Conservation (phyloP, 2,888 invertebrate species). For the Nemotelus pantherinus region DNA sequence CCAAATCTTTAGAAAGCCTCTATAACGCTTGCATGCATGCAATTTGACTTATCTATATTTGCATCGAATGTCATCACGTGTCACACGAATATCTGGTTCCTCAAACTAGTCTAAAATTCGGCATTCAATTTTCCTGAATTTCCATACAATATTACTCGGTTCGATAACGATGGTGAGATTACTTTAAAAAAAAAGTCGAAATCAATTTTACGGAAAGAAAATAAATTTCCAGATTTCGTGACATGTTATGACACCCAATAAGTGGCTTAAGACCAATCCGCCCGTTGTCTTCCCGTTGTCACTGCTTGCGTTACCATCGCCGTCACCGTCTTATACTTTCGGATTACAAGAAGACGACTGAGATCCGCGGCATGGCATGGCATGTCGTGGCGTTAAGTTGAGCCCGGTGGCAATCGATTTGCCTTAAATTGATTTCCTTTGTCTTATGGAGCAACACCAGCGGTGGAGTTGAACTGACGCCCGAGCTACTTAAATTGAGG, state of each 20-base stretch:
- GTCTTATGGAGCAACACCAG: neutral
- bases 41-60: neutral
- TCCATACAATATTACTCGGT: neutral
- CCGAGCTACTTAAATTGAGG: neutral
- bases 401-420: constrained; percentile 38
- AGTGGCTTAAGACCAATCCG: constrained; percentile 37
- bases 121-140: constrained; percentile 1
- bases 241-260: constrained; percentile 41
- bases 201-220: constrained; percentile 24
- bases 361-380: neutral
- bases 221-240: constrained; percentile 39
- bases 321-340: neutral
- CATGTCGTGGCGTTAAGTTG: neutral
- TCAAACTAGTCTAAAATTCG: constrained; percentile 8
- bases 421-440: constrained; percentile 38
- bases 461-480: neutral
- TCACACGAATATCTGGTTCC: constrained; percentile 17
- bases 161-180: constrained; percentile 9
- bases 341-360: too few species aligned
- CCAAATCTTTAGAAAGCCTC: too few species aligned
- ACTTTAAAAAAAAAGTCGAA: constrained; percentile 26
- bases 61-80: constrained; percentile 8
- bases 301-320: neutral
- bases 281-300: neutral
- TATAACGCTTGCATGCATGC: too few species aligned